Evolutionary conservation across 2,113 vertebrate genomes (phyloP), one percentile per base, ranked within the genome.

Genomic region (Pelvicachromis taeniatus): DNA sequence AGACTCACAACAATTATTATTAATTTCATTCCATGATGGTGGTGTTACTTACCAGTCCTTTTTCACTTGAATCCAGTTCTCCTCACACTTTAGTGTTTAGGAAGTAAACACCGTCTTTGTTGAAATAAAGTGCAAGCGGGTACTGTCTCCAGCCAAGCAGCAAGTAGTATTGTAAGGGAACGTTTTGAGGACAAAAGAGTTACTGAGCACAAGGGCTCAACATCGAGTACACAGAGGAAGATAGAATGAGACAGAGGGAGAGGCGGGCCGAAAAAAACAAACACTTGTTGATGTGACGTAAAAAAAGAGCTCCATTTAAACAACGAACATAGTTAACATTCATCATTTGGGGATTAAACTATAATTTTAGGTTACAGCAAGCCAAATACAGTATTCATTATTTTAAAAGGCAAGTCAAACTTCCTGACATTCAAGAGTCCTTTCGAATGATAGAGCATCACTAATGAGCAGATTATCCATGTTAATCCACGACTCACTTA

Each of bases 121-220:
- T 79, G 81, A 85, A 79, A 83, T 77, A 68, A 88, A 91, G 84
- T 92, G 89, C 91, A 86, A 54, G 84, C 85, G 90, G 89, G 93
- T 91, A 89, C 93, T 80, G 93, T 96, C 96, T 94, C 96, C 95
- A 94, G 81, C 88, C 77, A 89, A 90, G 88, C 94, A 90, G 88
- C 94, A 90, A 87, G 88, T 77, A 91, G 93, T 87, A 85, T 85
- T 94, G 93, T 91, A 93, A 91, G 81, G 81, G 92, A 89, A 87
- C 88, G 91, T 90, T 85, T 89, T 82, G 88, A 83, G 42, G 90
- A 96, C 96, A 96, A 96, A 94, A 90, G 94, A 93, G 90, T 89
- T 87, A 95, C 89, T 94, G 94, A 93, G 85, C 85, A 93, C 87
- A 94, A 90, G 88, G 70, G 81, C 85, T 91, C 82, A 93, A 89